Evolutionary conservation across 2,888 invertebrate species (phyloP).

Genomic region (Metopia argyrocephala): DNA sequence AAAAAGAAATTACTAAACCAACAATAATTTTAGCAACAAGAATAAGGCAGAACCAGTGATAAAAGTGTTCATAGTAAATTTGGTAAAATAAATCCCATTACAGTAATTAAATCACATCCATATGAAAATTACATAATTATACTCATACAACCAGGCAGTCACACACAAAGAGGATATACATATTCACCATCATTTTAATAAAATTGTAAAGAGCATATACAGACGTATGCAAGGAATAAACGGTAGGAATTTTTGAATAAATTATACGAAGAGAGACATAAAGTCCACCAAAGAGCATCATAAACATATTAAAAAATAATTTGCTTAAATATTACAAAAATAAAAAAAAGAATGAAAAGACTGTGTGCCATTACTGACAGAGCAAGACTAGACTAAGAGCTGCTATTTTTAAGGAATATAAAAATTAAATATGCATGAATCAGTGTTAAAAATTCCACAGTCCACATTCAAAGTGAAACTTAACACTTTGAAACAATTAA

Average conservation of each 20-base stretch:
- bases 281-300: conserved; percentile 67
- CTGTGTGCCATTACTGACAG: not conserved
- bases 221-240: conserved; percentile 4
- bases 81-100: conserved; percentile 75
- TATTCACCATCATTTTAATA: not conserved
- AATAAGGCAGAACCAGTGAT: too few relatives aligned
- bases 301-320: conserved; percentile 78
- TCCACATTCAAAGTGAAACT: conserved; percentile 41
- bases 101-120: conserved; percentile 77
- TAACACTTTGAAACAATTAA: conserved; percentile 55
- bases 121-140: conserved; percentile 77
- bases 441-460: conserved; percentile 46
- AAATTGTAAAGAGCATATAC: not conserved
- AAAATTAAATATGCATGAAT: conserved; percentile 59
- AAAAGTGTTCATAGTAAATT: conserved; percentile 14
- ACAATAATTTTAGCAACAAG: too few relatives aligned
- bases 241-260: conserved; percentile 27
- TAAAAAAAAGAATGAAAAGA: conserved; percentile 27
- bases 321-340: conserved; percentile 72
- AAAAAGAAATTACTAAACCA: not conserved
- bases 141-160: not conserved
- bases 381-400: conserved; percentile 18
- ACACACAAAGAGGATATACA: not conserved
- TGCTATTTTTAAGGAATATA: not conserved
- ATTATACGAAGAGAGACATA: conserved; percentile 32